Base-by-base conservation (phyloP, 2,113 vertebrate genomes). In the Sitta europaea region DNA sequence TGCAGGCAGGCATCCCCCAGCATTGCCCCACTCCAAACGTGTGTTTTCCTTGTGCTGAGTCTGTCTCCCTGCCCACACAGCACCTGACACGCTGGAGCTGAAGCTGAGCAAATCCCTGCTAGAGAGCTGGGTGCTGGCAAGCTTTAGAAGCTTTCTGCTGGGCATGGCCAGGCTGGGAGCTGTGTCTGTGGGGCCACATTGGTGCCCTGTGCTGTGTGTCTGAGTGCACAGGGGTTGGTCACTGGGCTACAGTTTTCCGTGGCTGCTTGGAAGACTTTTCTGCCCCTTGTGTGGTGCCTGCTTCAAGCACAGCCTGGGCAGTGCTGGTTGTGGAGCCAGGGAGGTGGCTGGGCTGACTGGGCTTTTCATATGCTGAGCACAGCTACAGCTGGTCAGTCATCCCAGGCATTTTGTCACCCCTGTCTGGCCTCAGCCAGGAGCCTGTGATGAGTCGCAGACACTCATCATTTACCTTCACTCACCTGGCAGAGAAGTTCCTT, bases 61-160 rank as follows among this genome's bases (percentile, higher is more conserved):
- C 96, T 83, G 79, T 73, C 93, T 94, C 93, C 45, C 61, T 88
- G 92, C 92, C 96, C 89, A 90, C 75, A 6, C 91, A 96, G 86
- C 88, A 75, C 91, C 83, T 86, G 93, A 92, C 58, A 51, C 0
- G 2, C 79, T 71, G 79, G 58, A 86, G 86, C 86, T 86, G 94
- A 90, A 79, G 79, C 76, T 38, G 59, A 76, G 63, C 54, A 53
- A 36, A 61, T 74, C 54, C 65, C 75, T 0, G 0, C 40, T 25
- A 28, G 62, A 67, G 63, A 90, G 40, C 53, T 9, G 18, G 29
- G 65, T 66, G 71, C 66, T 67, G 57, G 48, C 19, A 43, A 31
- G 62, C 45, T 48, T 62, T 22, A 19, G 12, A 31, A 63, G 45
- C 23, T 24, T 88, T 63, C 47, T 55, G 29, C 62, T 72, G 78